Evolutionary conservation across 1,140 invertebrate genomes (phyloP), one percentile per base, ranked within the genome.

Genomic region (Megalopta genalis): DNA sequence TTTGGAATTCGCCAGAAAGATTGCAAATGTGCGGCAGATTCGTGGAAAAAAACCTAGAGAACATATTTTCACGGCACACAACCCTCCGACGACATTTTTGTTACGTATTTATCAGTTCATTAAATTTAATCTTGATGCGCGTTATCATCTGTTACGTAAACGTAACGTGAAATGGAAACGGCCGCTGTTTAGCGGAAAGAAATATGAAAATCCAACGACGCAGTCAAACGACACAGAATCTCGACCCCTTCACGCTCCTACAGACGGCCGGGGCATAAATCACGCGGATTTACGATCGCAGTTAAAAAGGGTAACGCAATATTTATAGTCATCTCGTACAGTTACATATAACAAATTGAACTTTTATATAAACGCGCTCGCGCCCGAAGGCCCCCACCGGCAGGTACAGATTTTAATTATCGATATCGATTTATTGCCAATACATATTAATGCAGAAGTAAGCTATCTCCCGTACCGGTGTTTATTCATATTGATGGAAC

Each of bases 281-380:
- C 90, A 92, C 86, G 62, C 84, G 88, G 90, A 93, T 93, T 93
- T 93, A 93, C 91, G 90, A 88, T 90, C 89, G 85, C 89, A 82
- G 90, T 91, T 92, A 89, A 91, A 92, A 92, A 92, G 90, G 88
- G 88, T 90, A 91, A 91, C 88, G 89, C 88, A 88, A 92, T 92
- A 93, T 93, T 92, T 93, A 93, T 92, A 90, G 92, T 89, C 90
- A 91, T 91, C 91, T 92, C 89, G 88, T 85, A 84, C 89, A 91
- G 92, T 92, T 91, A 91, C 91, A 90, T 89, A 90, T 91, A 93
- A 92, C 91, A 92, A 93, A 93, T 93, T 93, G 90, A 92, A 93
- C 90, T 91, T 92, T 93, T 91, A 90, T 92, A 92, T 85, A 90
- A 90, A 88, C 85, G 87, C 78, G 80, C 42, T 77, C 77, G 68